A percentile compares a stretch with the other conserved stretches of the same genome.
Evolutionary conservation across 1,140 invertebrate genomes (phyloP).

Genomic region (Aphis gossypii): DNA sequence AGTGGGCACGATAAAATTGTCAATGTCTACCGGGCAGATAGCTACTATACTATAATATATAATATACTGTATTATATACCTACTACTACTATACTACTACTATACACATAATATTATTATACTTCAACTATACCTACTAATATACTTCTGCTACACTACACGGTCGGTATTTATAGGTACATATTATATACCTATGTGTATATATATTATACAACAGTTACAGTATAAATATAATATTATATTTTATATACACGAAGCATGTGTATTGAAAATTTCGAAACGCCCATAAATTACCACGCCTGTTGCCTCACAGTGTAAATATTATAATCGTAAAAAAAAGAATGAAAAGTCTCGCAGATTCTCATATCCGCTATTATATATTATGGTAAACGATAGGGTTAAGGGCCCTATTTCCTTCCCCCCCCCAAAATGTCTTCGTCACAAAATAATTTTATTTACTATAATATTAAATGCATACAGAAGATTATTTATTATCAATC

Average conservation of each 20-base stretch:
- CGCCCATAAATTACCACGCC: slow-evolving; percentile 37
- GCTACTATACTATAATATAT: slow-evolving; percentile 27
- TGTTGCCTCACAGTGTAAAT: slow-evolving; percentile 18
- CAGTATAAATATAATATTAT: background rate
- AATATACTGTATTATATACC: background rate
- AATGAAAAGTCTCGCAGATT: background rate
- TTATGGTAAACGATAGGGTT: background rate
- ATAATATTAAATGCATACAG: background rate
- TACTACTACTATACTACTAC: slow-evolving; percentile 5
- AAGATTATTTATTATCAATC: too few species aligned
- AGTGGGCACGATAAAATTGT: slow-evolving; percentile 55
- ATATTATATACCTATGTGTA: background rate
- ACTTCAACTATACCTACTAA: background rate
- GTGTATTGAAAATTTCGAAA: slow-evolving; percentile 51
- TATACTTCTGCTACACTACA: slow-evolving; percentile 26
- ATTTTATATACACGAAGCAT: background rate
- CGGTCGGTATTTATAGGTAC: background rate
- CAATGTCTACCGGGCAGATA: slow-evolving; percentile 41
- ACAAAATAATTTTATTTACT: background rate
- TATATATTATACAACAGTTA: background rate
- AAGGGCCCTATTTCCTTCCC: rapidly evolving
- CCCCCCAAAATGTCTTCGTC: background rate
- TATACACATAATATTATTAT: background rate
- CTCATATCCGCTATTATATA: background rate
- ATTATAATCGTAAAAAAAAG: slow-evolving; percentile 46